phyloP scores from a whole-genome alignment of 2,888 invertebrate genomes.

The Caenorhabditis wallacei region DNA sequence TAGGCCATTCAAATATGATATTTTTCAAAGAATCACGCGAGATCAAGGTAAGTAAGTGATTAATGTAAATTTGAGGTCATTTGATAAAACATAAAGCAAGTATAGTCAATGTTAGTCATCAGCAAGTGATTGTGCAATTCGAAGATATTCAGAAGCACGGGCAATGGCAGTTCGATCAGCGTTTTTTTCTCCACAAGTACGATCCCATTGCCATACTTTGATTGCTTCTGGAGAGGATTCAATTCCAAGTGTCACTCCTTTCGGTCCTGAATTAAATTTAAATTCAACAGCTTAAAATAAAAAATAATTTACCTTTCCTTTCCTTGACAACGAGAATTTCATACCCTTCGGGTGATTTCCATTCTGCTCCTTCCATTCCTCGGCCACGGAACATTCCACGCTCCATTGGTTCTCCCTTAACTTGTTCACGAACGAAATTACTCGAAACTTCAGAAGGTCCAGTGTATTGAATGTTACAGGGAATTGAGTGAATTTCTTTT shows the following conservation, averaged over 20 bases:
- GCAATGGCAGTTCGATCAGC: conserved; percentile 55
- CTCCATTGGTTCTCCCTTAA: conserved; percentile 43
- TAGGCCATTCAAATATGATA: too few relatives aligned
- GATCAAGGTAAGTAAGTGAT: too few relatives aligned
- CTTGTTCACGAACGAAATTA: conserved; percentile 56
- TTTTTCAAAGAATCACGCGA: too few relatives aligned
- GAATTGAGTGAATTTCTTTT: conserved; percentile 72
- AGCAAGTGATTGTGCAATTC: conserved; percentile 52
- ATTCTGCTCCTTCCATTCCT: conserved; percentile 62
- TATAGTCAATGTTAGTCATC: conserved; percentile 22
- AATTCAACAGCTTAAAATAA: too few relatives aligned
- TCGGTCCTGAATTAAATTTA: conserved; percentile 39
- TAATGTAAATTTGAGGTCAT: too few relatives aligned
- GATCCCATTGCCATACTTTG: conserved; percentile 63
- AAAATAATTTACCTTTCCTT: conserved; percentile 47
- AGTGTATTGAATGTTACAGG: conserved; percentile 74
- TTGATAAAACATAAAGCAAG: too few relatives aligned
- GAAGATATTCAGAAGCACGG: conserved; percentile 55
- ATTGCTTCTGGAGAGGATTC: conserved; percentile 33
- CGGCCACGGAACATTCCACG: conserved; percentile 65
- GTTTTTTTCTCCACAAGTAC: conserved; percentile 56
- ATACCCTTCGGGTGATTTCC: conserved; percentile 58
- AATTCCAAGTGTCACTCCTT: conserved; percentile 53
- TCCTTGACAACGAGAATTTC: conserved; percentile 59
- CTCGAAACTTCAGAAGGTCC: conserved; percentile 70